Base-by-base conservation (phyloP, 1,140 invertebrate species). In the Nebria ingens region DNA sequence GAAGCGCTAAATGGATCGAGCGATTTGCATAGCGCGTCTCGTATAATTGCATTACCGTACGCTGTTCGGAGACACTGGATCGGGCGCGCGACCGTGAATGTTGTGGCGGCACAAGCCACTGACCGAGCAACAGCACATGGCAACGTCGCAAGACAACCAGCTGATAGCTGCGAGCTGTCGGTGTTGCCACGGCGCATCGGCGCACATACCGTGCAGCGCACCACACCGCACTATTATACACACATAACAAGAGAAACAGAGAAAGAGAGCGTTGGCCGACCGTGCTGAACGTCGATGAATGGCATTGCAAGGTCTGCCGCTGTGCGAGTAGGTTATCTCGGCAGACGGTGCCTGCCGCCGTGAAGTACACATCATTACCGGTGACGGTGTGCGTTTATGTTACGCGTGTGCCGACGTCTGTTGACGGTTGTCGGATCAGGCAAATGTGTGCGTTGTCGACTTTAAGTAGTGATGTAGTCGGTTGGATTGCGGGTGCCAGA, bases 261-360 rank as follows among this genome's bases (percentile, higher is more conserved):
- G 61, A 57, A 51, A 53, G 55, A 60, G 66, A 65, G 64, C 71
- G 71, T 69, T 73, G 72, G 70, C 67, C 66, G n/a, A n/a, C n/a
- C n/a, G n/a, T n/a, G n/a, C n/a, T 68, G 25, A 6, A 34, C 25
- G 40, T 17, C 71, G 67, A 73, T 73, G 71, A 77, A 75, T 76
- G 74, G 74, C 74, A 76, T 77, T 76, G 75, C 75, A 76, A 77
- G 74, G 74, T 76, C 73, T 75, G 70, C 63, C 62, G 66, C 67
- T 67, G 65, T 66, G 67, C 68, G 22, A 53, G 52, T 21, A 53
- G 50, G 50, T 12, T 51, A 6, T 17, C 20, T 19, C 20, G 50
- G 21, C 25, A 21, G 15, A 12, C 13, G 11, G 19, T 13, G 20
- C 50, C 13, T 11, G 13, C 20, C 21, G 17, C 15, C 4, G 50